Percentiles rank a stretch among this genome's conserved stretches.
Conservation (phyloP, 2,113 vertebrate species). For the Bubalus kerabau region DNA sequence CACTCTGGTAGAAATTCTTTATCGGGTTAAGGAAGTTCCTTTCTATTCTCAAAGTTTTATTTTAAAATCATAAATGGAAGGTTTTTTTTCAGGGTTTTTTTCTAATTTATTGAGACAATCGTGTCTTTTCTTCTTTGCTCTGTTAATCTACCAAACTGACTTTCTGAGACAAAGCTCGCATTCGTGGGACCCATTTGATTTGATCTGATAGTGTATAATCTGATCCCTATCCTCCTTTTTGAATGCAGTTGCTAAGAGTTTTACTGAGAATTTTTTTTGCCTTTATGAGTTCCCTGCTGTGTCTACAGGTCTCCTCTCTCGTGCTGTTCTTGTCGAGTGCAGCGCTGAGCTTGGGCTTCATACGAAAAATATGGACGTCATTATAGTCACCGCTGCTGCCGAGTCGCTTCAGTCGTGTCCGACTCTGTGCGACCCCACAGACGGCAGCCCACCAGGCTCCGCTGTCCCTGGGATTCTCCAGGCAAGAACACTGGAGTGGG, state of each 20-base stretch:
- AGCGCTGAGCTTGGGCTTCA: neutral
- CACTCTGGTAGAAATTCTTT: neutral
- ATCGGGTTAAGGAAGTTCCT: neutral
- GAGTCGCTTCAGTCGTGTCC: accelerated
- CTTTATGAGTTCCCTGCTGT: no score
- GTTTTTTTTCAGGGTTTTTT: neutral
- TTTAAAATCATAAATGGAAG: neutral
- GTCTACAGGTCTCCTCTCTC: neutral
- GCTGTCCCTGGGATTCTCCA: no score
- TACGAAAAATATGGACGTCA: accelerated
- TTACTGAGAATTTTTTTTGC: neutral
- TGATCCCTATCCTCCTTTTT: neutral
- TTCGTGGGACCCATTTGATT: neutral
- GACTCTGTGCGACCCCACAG: no score
- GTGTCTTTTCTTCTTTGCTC: neutral
- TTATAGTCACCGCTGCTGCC: no score
- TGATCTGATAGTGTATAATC: neutral
- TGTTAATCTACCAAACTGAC: neutral
- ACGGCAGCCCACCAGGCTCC: no score
- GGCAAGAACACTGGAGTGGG: no score
- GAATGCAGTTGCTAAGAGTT: neutral
- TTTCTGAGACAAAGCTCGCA: neutral
- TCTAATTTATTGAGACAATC: neutral
- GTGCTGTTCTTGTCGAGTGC: accelerated
- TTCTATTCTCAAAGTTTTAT: neutral